phyloP scores from a whole-genome alignment of 2,888 invertebrate species.

The Drosophila macrospina region DNA sequence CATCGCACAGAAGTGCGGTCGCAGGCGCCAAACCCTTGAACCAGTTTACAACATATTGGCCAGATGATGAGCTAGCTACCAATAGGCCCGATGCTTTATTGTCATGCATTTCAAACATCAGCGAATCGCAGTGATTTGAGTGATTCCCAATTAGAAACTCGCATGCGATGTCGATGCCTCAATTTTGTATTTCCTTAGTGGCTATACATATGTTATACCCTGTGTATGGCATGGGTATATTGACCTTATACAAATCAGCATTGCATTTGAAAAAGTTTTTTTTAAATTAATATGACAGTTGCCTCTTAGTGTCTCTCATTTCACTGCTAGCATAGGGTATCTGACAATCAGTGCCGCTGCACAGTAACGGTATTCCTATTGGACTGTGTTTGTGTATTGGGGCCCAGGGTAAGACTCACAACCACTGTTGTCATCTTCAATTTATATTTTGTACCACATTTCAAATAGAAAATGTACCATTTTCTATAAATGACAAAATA shows the following conservation, averaged over 20 bases:
- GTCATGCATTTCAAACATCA: conserved; percentile 55
- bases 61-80: conserved; percentile 12
- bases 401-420: conserved; percentile 35
- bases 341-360: not conserved
- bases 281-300: not conserved
- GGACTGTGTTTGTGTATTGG: conserved; percentile 28
- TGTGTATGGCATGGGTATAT: not conserved
- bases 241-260: not conserved
- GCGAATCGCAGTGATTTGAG: conserved; percentile 69
- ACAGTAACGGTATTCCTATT: conserved; percentile 22
- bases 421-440: not conserved
- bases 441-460: no score
- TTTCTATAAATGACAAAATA: no score
- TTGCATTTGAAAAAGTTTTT: not conserved
- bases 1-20: conserved; percentile 23
- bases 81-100: conserved; percentile 36
- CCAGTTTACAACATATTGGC: conserved; percentile 22
- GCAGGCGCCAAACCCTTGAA: conserved; percentile 41
- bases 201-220: conserved; percentile 16
- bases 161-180: conserved; percentile 58
- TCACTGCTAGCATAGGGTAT: conserved; percentile 24
- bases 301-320: not conserved
- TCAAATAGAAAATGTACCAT: no score
- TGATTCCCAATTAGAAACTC: conserved; percentile 70
- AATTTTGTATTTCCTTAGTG: conserved; percentile 14